Percentiles rank a stretch among this genome's conserved stretches.
These are phyloP conservation scores for Nasonovia ribisnigri DNA, from an alignment of 2,888 invertebrate species.

Conservation along the genomic window DNA sequence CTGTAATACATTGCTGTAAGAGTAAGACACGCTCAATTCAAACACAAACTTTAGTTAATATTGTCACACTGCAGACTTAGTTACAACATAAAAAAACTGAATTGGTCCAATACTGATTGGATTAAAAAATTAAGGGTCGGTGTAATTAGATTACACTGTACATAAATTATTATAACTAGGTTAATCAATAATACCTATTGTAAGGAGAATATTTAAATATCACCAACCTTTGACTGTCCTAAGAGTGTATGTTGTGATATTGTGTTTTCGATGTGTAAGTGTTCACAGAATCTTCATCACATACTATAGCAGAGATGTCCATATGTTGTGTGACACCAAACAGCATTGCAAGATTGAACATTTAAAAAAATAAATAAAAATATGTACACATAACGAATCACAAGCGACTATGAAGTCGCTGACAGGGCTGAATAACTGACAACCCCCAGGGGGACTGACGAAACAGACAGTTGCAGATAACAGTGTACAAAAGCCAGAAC, in stretches of 20 bases:
- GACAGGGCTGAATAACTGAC: background rate
- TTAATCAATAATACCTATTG: background rate
- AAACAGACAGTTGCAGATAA: background rate
- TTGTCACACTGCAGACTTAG: background rate
- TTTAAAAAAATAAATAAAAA: background rate
- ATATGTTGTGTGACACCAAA: conserved; percentile 21
- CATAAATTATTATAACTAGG: conserved; percentile 25
- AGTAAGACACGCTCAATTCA: background rate
- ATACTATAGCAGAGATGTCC: background rate
- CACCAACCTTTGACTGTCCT: conserved; percentile 28
- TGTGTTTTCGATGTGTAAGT: background rate
- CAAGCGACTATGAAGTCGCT: no score
- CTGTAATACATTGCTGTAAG: background rate
- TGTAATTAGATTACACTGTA: background rate
- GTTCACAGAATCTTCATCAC: conserved; percentile 23
- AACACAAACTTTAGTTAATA: background rate
- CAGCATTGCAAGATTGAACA: background rate
- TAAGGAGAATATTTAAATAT: background rate
- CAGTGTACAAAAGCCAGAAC: background rate
- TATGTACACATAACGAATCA: no score
- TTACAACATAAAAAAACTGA: background rate
- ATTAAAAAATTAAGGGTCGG: background rate
- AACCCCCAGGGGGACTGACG: background rate
- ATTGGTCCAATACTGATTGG: conserved; percentile 4
- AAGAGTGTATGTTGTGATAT: background rate